A percentile compares a stretch with the other conserved stretches of the same genome.
Conservation (phyloP, 2,113 vertebrate species). For the Etheostoma cragini region DNA sequence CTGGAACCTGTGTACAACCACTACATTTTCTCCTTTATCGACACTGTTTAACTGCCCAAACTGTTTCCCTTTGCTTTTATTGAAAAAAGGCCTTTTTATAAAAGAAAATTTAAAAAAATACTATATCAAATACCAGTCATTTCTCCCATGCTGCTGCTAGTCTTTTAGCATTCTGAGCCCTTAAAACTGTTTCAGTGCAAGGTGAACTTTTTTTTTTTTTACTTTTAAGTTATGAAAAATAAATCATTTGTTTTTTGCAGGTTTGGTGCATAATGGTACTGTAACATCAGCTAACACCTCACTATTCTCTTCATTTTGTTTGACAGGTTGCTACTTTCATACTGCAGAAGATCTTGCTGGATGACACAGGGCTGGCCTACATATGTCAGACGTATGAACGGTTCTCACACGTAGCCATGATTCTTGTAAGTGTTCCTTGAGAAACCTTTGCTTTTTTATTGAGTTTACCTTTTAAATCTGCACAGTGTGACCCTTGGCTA, state of each 20-base stretch:
- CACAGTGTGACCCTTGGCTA: not conserved
- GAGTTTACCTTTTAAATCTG: not conserved
- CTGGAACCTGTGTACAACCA: not conserved
- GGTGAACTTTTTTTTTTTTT: not conserved
- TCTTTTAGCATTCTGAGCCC: too few species aligned
- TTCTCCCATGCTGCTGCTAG: not conserved
- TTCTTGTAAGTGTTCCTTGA: constrained; percentile 86
- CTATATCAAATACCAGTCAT: not conserved
- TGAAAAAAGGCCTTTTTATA: too few species aligned
- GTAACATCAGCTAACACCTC: not conserved
- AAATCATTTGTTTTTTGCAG: not conserved
- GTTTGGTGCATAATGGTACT: not conserved
- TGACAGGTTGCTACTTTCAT: constrained; percentile 97
- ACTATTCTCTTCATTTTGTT: constrained; percentile 8
- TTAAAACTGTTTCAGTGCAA: not conserved
- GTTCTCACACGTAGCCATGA: constrained; percentile 99
- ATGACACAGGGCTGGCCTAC: constrained; percentile 97
- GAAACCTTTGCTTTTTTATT: not conserved
- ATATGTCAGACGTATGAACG: constrained; percentile 98
- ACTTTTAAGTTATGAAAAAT: not conserved
- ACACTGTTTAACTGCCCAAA: not conserved
- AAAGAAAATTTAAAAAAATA: not conserved
- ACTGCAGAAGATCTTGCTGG: constrained; percentile 96
- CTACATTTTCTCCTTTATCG: not conserved
- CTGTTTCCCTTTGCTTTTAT: not conserved